Evolutionary conservation across 2,888 invertebrate species (phyloP).

Genomic region (Brachycybe producta): DNA sequence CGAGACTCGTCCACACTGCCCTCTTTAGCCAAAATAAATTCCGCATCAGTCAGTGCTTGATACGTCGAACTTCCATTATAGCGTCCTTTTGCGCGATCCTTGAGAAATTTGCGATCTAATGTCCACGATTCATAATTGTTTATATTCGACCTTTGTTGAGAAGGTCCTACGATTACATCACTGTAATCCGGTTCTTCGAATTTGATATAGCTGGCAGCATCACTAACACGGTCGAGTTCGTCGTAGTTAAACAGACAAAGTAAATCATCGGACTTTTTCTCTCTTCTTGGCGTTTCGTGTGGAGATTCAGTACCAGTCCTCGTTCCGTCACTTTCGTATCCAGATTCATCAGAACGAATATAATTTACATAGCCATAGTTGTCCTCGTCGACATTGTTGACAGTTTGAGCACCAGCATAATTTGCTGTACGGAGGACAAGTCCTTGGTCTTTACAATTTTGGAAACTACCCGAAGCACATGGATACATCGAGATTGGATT

Average conservation of each 20-base stretch:
- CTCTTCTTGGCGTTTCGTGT: slow-evolving; percentile 20
- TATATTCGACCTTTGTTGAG: neutral
- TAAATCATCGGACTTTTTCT: slow-evolving; percentile 21
- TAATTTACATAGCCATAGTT: slow-evolving; percentile 40
- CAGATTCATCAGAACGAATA: slow-evolving; percentile 68
- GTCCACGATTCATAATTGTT: slow-evolving; percentile 17
- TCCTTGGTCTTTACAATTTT: neutral
- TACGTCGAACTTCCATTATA: slow-evolving; percentile 22
- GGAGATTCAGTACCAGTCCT: slow-evolving; percentile 25
- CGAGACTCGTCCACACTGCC: neutral
- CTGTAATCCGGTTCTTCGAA: slow-evolving; percentile 12
- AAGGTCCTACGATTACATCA: neutral
- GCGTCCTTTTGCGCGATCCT: slow-evolving; percentile 9
- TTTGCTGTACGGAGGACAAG: neutral
- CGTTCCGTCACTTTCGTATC: slow-evolving; percentile 63
- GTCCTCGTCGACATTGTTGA: slow-evolving; percentile 15
- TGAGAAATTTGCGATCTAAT: slow-evolving; percentile 14
- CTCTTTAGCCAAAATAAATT: no score
- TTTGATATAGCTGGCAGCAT: slow-evolving; percentile 17
- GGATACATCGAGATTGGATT: no score
- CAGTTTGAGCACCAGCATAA: slow-evolving; percentile 3
- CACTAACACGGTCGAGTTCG: slow-evolving; percentile 1
- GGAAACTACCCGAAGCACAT: neutral
- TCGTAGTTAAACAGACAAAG: slow-evolving; percentile 20
- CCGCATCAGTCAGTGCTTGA: slow-evolving; percentile 15